Base-by-base conservation (phyloP, 2,888 invertebrate species). In the Tachina fera region DNA sequence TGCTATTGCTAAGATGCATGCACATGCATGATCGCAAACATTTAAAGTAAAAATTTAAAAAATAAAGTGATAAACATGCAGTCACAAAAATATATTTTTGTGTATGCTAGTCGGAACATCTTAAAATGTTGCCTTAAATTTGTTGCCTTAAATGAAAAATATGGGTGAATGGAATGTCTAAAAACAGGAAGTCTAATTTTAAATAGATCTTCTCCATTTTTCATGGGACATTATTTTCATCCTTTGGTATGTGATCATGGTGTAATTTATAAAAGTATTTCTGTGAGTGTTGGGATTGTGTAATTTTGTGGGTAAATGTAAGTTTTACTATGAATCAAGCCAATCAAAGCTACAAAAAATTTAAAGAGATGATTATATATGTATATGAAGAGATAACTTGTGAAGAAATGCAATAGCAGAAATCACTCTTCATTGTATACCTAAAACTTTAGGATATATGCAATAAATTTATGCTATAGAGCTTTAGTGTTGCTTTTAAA, bases 241-340 rank as follows among this genome's bases (percentile, higher is more conserved):
- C 4, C 4, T 31, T 19, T n/a, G 31, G 16, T 56, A 19, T 43
- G 60, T 43, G 61, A 47, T 60, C 14, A 60, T 75, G 56, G 67
- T 75, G 56, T 75, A 14, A 16, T 43, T 51, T 43, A 31, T 56
- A 49, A 9, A 0, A 45, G 60, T 63, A 67, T 80, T 13, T 63
- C 63, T 45, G 45, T 68, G 58, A 49, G n/a, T 80, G 63, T 60
- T 58, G 19, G 74, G 68, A 68, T 11, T 70, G 68, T 75, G 75
- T 75, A 61, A 75, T 3, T 58, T 72, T 87, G 76, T 80, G 11
- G 53, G 78, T 65, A 58, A 53, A 76, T 68, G 56, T 74, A 85
- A 78, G 87, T 87, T 81, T 60, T 56, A 22, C 51, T 61, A 79
- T 87, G 84, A 72, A 60, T 78, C 56, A 84, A 80, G 77, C 84